Evolutionary conservation across 37 sponge, comb jelly and placozoan genomes (phyloP), one percentile per base, ranked within the genome.

Genomic region (Lycopodina hypogea): DNA sequence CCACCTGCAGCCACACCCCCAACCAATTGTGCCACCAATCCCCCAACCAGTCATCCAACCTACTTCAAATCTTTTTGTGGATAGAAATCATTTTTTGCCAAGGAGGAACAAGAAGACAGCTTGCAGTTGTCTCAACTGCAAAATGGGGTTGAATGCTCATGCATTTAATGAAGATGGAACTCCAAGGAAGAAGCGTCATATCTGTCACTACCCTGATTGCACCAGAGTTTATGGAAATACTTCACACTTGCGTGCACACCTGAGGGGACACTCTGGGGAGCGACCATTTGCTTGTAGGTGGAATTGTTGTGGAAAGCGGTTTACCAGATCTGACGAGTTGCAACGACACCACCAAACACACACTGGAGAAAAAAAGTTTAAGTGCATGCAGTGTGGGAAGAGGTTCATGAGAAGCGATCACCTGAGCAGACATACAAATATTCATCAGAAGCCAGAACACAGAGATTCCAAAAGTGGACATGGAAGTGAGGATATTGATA

Each of bases 381-480:
- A 72, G 28, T 93, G 93, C 76, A 19, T 26, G 11, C 75, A 74
- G 42, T 93, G 93, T 34, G 58, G 69, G 17, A 93, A 93, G 53
- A 40, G 87, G 2, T 93, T 93, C 72, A 93, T 93, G 93, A 35
- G 93, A 3, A 93, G 93, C 48, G 93, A 93, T 66, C 96, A 95
- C 42, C 84, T 95, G 40, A 92, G 65, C 76, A 95, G 92, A 62
- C 96, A 94, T 69, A 78, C 76, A 36, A 88, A 85, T 74, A 94
- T 91, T 0, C 95, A 94, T 63, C 58, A 68, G 34, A 88, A 81
- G 53, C 36, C 71, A 42, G n/a, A n/a, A n/a, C n/a, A n/a, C n/a
- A n/a, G n/a, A n/a, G 64, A 2, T 1, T 17, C 53, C 8, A 37
- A n/a, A 23, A 41, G 21, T 22, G 59, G 42, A 61, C 52, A 37